Evolutionary conservation across 2,113 vertebrate species (phyloP), one percentile per base, ranked within the genome.

Genomic region (Grus americana): DNA sequence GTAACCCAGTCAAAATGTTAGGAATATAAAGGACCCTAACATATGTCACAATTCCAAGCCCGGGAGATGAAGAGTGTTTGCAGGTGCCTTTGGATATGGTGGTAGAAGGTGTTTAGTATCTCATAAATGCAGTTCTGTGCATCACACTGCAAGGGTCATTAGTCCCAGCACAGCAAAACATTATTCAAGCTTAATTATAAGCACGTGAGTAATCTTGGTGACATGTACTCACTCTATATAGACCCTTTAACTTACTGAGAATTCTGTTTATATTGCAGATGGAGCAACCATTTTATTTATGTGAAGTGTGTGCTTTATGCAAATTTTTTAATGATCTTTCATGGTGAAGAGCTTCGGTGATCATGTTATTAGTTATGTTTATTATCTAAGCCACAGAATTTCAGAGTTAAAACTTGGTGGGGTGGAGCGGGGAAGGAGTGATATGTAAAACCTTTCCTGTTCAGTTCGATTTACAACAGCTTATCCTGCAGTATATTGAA

Each of bases 111-210:
- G n/a, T 62, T 94, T 50, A 83, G 50, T 58, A 16, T 73, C 26
- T 88, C 22, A 46, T 5, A 92, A 46, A 50, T 58, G 58, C 23
- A 91, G 27, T 82, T 87, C 66, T 87, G 46, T 84, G 62, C 76
- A 82, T 93, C 27, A 17, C 14, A 32, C 27, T 75, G 66, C 49
- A 91, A 87, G 78, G 65, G 29, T 85, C 73, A 42, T 96, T 95
- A 94, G 57, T 82, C 30, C 22, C 58, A 90, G 27, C 27, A 66
- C 30, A 82, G 44, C 29, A 95, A 94, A 91, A 82, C 30, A 50
- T 85, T 74, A 61, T 72, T 85, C 54, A 87, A 36, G 76, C 49
- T 59, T 90, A 82, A 88, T 95, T 94, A 66, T 54, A 90, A 90
- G 6, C 36, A 54, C 0, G 0, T 47, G 47, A 76, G n/a, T 72